phyloP scores from a whole-genome alignment of 2,888 invertebrate genomes.

The Morpho achilles region DNA sequence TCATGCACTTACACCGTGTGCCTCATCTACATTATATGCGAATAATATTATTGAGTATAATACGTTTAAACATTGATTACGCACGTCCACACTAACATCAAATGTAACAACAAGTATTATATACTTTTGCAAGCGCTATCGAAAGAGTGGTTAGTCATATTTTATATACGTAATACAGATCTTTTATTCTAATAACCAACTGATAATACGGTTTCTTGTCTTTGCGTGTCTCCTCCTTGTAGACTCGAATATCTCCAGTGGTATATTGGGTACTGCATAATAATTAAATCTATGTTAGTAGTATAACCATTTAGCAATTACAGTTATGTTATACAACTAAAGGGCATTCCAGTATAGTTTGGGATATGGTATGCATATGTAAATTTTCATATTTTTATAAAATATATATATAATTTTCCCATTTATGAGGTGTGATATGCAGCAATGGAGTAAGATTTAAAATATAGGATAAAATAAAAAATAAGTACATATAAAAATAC shows the following conservation, averaged over 20 bases:
- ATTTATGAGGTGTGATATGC: no score
- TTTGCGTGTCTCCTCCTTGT: constrained; percentile 76
- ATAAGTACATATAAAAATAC: no score
- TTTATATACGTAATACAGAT: constrained; percentile 37
- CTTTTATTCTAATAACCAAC: constrained; percentile 77
- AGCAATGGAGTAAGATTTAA: no score
- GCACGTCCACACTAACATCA: constrained; percentile 25
- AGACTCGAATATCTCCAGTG: constrained; percentile 78
- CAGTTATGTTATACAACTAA: constrained; percentile 16
- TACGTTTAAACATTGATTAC: constrained; percentile 35
- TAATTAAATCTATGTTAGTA: constrained; percentile 74
- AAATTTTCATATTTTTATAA: background rate
- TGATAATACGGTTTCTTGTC: constrained; percentile 78
- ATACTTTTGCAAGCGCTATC: constrained; percentile 55
- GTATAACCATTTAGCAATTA: constrained; percentile 29
- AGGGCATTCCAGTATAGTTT: constrained; percentile 11
- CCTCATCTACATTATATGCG: constrained; percentile 39
- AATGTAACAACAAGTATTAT: constrained; percentile 38
- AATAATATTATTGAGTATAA: constrained; percentile 47
- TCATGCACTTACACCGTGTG: constrained; percentile 52
- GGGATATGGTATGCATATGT: background rate
- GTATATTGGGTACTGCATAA: constrained; percentile 80
- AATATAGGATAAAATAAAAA: no score
- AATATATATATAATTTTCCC: background rate
- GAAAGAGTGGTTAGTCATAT: constrained; percentile 52